Evolutionary conservation across 2,888 invertebrate genomes (phyloP), one percentile per base, ranked within the genome.

Genomic region (Nomada fucata): DNA sequence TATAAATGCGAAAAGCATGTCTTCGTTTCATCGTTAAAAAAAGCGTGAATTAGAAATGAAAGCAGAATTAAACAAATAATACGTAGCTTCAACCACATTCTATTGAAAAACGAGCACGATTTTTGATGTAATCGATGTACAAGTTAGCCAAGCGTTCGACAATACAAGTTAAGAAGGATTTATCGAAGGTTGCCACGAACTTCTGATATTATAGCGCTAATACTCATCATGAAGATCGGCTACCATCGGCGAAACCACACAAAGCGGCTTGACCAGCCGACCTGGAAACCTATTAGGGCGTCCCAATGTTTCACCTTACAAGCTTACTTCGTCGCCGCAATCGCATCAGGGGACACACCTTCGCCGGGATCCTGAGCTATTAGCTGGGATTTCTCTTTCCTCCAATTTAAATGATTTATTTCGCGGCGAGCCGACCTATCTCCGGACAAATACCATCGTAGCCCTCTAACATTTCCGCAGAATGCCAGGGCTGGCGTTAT

Each of bases 291-390:
- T 89, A 89, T 90, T 90, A 90, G 86, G 85, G 77, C 81, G 60
- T 70, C 73, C 83, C 88, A 87, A 89, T 90, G 89, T 90, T 91
- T 89, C 88, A 86, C 87, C 87, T 90, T 86, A 82, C 86, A 86
- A 87, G 90, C 90, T 91, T 91, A 90, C 90, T 91, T 89, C 88
- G 83, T 85, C 76, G 68, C 90, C 89, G 86, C 91, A 91, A 91
- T 91, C 90, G 89, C 84, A 90, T 90, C 90, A 70, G 67, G 71
- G 63, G 74, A 75, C 80, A 80, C 76, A 61, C 76, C 76, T 79
- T 68, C 68, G 53, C 71, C 65, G 70, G 79, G 81, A 82, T 87
- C 83, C 79, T 77, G 77, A 79, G 84, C 88, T 89, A 90, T 90
- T 89, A 90, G 88, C 89, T 79, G 68, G 90, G 88, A 89, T 90